Evolutionary conservation across 2,797 vertebrate genomes (phyloP).

Genomic region (Gymnopithys bicolor): DNA sequence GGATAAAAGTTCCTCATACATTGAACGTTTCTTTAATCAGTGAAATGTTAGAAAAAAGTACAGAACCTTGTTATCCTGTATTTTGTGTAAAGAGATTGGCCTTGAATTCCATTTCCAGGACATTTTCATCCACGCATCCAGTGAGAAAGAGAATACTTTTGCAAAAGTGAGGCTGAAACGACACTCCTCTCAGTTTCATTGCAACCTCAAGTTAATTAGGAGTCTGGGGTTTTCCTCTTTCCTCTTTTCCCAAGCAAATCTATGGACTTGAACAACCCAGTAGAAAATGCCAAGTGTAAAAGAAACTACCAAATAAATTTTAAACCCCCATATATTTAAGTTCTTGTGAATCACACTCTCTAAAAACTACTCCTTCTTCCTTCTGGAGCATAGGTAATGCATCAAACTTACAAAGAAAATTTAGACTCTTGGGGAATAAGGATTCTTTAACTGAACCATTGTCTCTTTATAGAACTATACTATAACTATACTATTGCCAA

Average conservation of each 20-base stretch:
- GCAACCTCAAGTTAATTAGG: not conserved
- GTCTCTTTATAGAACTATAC: not conserved
- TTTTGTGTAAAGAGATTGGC: not conserved
- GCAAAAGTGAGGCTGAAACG: not conserved
- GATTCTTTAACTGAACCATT: not conserved
- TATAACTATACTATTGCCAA: not conserved
- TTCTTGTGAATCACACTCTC: not conserved
- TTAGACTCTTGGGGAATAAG: not conserved
- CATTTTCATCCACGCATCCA: not conserved
- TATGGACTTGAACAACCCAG: not conserved
- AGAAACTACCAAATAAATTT: not conserved
- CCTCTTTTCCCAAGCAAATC: not conserved
- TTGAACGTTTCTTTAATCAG: not conserved
- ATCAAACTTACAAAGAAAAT: not conserved
- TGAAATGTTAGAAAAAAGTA: not conserved
- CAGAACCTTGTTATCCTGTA: not conserved
- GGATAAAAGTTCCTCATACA: not conserved
- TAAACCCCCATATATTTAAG: not conserved
- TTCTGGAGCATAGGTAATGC: not conserved
- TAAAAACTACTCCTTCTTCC: not conserved
- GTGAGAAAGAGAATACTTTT: not conserved
- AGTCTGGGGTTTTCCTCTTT: not conserved
- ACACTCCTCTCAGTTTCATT: not conserved
- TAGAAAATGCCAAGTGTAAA: not conserved
- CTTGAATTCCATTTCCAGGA: not conserved